Conservation (phyloP, 2,797 vertebrate genomes). For the Lepilemur septentrionalis region DNA sequence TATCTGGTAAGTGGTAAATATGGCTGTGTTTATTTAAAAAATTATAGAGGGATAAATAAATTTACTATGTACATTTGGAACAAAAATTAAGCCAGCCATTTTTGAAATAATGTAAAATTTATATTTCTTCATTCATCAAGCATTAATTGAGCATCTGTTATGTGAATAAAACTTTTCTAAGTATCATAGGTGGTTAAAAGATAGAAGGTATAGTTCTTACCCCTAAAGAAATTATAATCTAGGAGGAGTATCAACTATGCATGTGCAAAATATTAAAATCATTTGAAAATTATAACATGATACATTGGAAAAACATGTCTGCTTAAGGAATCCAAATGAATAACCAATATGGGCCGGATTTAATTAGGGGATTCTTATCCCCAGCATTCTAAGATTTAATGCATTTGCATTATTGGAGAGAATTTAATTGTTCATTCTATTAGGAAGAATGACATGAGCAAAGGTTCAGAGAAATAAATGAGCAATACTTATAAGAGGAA, state of each 20-base stretch:
- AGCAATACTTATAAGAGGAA: not conserved
- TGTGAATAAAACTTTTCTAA: not conserved
- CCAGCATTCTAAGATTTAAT: not conserved
- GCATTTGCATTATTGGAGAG: not conserved
- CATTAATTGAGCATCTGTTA: not conserved
- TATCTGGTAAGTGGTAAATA: not conserved
- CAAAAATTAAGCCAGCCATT: conserved; percentile 28
- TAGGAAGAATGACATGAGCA: not conserved
- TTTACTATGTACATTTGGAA: not conserved
- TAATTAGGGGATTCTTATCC: not conserved
- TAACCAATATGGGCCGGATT: not conserved
- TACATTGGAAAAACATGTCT: not conserved
- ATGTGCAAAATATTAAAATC: not conserved
- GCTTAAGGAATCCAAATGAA: not conserved
- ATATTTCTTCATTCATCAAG: not conserved
- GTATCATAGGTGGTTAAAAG: not conserved
- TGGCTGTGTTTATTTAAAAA: not conserved
- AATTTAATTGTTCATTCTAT: not conserved
- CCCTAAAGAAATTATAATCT: not conserved
- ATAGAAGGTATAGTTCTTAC: not conserved
- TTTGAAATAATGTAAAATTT: conserved; percentile 42
- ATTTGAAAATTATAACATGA: not conserved
- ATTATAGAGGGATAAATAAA: not conserved
- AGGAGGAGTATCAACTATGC: not conserved
- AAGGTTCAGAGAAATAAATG: not conserved